Conservation (phyloP, 2,113 vertebrate genomes). For the Lagopus leucura region DNA sequence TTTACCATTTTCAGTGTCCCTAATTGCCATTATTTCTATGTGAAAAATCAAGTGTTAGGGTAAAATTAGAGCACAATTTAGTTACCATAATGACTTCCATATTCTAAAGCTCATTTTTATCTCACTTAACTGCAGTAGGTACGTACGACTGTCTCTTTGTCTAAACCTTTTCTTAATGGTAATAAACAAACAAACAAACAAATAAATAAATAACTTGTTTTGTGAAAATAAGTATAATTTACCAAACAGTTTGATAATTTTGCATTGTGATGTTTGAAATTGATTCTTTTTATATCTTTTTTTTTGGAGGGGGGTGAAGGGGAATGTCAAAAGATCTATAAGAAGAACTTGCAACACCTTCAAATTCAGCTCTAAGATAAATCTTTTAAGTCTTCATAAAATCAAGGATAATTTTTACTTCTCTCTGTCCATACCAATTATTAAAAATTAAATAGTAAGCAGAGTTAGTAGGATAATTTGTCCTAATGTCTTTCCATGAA, state of each 20-base stretch:
- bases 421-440: background rate
- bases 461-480: background rate
- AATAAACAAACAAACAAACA: background rate
- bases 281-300: fast-evolving
- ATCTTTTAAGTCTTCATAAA: background rate
- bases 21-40: background rate
- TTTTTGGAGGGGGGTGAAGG: background rate
- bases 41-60: background rate
- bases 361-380: background rate
- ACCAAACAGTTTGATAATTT: background rate
- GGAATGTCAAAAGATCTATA: background rate
- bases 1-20: background rate
- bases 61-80: background rate
- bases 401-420: background rate
- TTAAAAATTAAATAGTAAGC: background rate
- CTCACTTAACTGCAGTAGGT: background rate
- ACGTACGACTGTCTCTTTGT: fast-evolving
- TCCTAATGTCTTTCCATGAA: background rate
- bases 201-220: background rate
- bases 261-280: background rate
- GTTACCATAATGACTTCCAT: background rate
- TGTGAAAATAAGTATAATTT: background rate
- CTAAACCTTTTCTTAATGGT: background rate
- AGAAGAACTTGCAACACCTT: background rate
- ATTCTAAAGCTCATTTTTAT: background rate